Conservation (phyloP, 2,888 invertebrate species). For the Peribatodes rhomboidaria region DNA sequence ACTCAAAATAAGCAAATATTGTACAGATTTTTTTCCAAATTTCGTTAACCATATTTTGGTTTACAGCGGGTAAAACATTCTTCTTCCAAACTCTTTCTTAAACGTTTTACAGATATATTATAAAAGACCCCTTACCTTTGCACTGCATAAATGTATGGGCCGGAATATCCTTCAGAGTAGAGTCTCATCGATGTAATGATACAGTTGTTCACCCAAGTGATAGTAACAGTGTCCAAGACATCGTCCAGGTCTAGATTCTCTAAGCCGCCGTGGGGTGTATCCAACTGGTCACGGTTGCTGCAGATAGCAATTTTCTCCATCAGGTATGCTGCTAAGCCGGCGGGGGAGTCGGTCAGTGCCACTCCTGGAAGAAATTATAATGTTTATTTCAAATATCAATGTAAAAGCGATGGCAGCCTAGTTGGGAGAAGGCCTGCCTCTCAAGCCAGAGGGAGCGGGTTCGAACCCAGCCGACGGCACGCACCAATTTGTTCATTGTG, state of each 20-base stretch:
- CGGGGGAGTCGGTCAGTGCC: constrained; percentile 91
- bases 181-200: constrained; percentile 92
- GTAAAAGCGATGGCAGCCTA: too few relatives aligned
- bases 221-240: constrained; percentile 93
- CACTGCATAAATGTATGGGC: constrained; percentile 55
- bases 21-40: too few relatives aligned
- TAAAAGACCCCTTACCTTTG: constrained; percentile 62
- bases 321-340: constrained; percentile 94
- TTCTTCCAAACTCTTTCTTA: too few relatives aligned
- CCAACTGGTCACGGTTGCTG: constrained; percentile 87
- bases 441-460: too few relatives aligned
- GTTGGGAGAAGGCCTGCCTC: too few relatives aligned
- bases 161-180: constrained; percentile 88
- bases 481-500: too few relatives aligned
- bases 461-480: too few relatives aligned
- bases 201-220: constrained; percentile 92
- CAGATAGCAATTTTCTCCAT: constrained; percentile 94
- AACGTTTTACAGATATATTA: too few relatives aligned
- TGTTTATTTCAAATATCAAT: too few relatives aligned
- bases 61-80: too few relatives aligned
- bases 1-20: too few relatives aligned
- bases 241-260: constrained; percentile 89
- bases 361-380: constrained; percentile 83
- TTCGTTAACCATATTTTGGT: too few relatives aligned
- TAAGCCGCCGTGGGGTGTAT: constrained; percentile 89